Conservation (phyloP, 2,888 invertebrate species). For the Drosophila rellima region DNA sequence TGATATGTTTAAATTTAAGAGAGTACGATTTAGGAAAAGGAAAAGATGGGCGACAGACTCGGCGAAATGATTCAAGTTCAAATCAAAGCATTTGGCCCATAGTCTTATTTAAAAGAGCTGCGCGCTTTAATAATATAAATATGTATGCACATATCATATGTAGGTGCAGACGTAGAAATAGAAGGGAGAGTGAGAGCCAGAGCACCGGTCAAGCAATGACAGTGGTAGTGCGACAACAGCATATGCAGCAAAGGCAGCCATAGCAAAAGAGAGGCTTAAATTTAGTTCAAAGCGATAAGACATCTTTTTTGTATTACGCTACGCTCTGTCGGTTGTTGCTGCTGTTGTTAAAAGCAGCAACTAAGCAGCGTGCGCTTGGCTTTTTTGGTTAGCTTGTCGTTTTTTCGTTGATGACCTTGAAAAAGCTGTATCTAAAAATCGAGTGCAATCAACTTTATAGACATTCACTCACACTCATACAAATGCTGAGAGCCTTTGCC, state of each 20-base stretch:
- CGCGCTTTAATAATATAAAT: slow-evolving; percentile 36
- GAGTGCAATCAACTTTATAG: slow-evolving; percentile 85
- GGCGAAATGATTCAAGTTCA: slow-evolving; percentile 26
- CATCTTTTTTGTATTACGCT: slow-evolving; percentile 16
- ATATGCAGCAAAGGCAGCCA: neutral
- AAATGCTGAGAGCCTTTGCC: slow-evolving; percentile 47
- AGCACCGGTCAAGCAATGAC: slow-evolving; percentile 1
- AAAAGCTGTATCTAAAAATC: slow-evolving; percentile 86
- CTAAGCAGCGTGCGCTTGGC: slow-evolving; percentile 56
- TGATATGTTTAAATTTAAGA: slow-evolving; percentile 68
- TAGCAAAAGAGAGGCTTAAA: slow-evolving; percentile 47
- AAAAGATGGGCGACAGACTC: neutral
- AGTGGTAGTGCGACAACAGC: neutral
- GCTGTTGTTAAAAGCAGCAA: slow-evolving; percentile 48
- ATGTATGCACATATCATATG: no score
- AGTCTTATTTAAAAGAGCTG: slow-evolving; percentile 57
- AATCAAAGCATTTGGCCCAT: slow-evolving; percentile 52
- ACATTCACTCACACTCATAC: slow-evolving; percentile 46
- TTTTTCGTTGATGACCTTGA: slow-evolving; percentile 84
- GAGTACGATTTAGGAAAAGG: slow-evolving; percentile 18
- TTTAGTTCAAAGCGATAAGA: slow-evolving; percentile 39
- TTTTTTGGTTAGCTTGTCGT: slow-evolving; percentile 68
- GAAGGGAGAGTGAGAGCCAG: slow-evolving; percentile 1
- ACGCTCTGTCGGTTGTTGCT: neutral
- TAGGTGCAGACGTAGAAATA: neutral